Evolutionary conservation across 2,797 vertebrate species (phyloP).

Genomic region (Hemibagrus guttatus): DNA sequence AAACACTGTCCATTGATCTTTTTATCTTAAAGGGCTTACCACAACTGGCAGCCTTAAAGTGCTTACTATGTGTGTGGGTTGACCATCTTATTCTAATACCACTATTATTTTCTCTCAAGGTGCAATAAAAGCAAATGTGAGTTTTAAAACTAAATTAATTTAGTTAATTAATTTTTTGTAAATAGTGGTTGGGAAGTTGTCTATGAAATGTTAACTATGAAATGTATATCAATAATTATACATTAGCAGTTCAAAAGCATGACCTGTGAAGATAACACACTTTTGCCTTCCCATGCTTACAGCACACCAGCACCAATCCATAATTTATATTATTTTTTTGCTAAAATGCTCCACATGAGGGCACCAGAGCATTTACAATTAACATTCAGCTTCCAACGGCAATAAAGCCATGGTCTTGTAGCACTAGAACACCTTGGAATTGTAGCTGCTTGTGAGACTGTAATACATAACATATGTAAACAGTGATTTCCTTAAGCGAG

Average conservation of each 20-base stretch:
- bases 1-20: neutral
- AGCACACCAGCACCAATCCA: neutral
- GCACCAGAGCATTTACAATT: conserved; percentile 13
- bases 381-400: too few species aligned
- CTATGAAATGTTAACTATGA: neutral
- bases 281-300: neutral
- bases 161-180: neutral
- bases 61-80: too few species aligned
- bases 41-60: neutral
- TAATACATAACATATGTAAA: neutral
- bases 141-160: neutral
- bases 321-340: neutral
- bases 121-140: neutral
- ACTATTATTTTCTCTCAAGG: neutral
- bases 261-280: neutral
- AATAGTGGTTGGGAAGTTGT: neutral
- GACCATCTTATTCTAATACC: too few species aligned
- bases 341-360: conserved; percentile 24
- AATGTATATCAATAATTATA: neutral
- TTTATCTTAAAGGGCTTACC: neutral
- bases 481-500: neutral
- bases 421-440: neutral
- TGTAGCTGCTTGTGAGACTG: neutral
- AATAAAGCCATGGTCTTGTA: neutral
- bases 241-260: neutral